Evolutionary conservation across 2,797 vertebrate genomes (phyloP).

Genomic region (Sebastolobus alascanus): DNA sequence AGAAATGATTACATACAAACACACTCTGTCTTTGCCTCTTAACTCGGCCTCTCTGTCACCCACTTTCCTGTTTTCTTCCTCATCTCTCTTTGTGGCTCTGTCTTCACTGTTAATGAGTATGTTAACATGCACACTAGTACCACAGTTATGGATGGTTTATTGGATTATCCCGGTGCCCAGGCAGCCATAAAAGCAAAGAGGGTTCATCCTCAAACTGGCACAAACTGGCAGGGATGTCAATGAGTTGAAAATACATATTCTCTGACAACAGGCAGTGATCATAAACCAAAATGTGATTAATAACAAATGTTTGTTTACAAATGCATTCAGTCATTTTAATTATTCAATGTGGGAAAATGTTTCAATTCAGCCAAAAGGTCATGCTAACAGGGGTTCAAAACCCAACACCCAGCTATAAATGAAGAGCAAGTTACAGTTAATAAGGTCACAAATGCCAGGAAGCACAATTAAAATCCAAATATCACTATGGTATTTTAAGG

Average conservation of each 20-base stretch:
- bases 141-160: slow-evolving; percentile 14
- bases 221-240: neutral
- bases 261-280: neutral
- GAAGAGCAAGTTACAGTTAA: neutral
- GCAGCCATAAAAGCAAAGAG: slow-evolving; percentile 11
- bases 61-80: slow-evolving; percentile 10
- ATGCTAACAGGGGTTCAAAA: neutral
- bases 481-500: neutral
- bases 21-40: neutral
- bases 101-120: slow-evolving; percentile 16
- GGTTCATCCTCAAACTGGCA: neutral
- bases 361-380: no score
- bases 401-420: neutral
- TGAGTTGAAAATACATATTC: neutral
- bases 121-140: slow-evolving; percentile 12
- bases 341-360: neutral
- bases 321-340: neutral
- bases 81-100: slow-evolving; percentile 6
- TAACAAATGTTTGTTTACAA: neutral
- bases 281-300: neutral
- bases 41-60: slow-evolving; percentile 2
- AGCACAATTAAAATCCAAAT: neutral
- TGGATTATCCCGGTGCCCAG: slow-evolving; percentile 14
- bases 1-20: slow-evolving; percentile 28
- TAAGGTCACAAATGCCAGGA: no score